phyloP scores from a whole-genome alignment of 2,113 vertebrate genomes.

The Cyrtonyx montezumae region DNA sequence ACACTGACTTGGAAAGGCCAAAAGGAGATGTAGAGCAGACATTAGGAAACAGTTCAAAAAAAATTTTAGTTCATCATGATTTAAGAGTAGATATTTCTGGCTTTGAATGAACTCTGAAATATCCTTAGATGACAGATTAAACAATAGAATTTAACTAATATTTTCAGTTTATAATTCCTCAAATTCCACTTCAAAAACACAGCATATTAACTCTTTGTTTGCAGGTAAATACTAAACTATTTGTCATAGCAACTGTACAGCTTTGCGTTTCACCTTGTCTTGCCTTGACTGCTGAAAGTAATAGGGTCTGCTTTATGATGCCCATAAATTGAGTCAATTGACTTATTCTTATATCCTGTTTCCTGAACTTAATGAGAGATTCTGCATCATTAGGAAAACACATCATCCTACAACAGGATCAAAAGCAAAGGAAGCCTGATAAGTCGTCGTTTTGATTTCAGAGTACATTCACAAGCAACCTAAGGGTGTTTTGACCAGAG shows the following conservation, averaged over 20 bases:
- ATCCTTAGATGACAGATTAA: conserved; percentile 74
- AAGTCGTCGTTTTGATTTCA: conserved; percentile 80
- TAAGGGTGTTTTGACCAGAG: conserved; percentile 71
- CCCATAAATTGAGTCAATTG: conserved; percentile 88
- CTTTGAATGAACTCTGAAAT: conserved; percentile 75
- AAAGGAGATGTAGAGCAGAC: conserved; percentile 79
- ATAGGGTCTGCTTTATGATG: conserved; percentile 83
- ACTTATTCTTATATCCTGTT: conserved; percentile 89
- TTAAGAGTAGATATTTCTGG: conserved; percentile 77
- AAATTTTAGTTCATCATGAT: conserved; percentile 65
- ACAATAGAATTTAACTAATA: conserved; percentile 69
- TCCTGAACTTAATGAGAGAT: conserved; percentile 88
- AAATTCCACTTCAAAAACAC: conserved; percentile 75
- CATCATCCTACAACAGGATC: conserved; percentile 83
- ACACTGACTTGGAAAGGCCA: conserved; percentile 70
- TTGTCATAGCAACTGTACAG: conserved; percentile 83
- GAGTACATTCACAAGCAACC: conserved; percentile 73
- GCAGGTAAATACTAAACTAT: conserved; percentile 79
- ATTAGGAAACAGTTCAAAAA: conserved; percentile 74
- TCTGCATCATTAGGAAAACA: conserved; percentile 87
- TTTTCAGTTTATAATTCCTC: conserved; percentile 76
- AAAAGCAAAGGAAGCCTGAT: conserved; percentile 80
- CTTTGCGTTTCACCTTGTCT: conserved; percentile 82
- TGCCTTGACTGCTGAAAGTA: conserved; percentile 82
- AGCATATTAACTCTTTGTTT: conserved; percentile 78